These are phyloP conservation scores for Gymnoscopelus braueri DNA, from an alignment of 2,797 vertebrate species.

Conservation along the genomic window DNA sequence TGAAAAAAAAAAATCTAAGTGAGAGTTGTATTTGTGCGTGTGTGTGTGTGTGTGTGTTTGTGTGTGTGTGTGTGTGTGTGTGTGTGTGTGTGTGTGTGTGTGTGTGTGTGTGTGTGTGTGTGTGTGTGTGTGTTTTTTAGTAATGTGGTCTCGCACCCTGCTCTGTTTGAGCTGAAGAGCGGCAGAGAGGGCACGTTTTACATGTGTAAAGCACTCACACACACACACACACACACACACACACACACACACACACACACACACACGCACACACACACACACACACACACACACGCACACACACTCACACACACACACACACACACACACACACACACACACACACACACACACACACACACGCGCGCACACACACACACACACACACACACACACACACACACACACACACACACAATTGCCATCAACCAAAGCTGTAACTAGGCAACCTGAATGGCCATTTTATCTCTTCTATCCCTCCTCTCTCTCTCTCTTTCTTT, in stretches of 20 bases:
- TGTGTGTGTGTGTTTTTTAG: conserved; percentile 32
- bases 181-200: conserved; percentile 36
- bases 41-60: conserved; percentile 25
- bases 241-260: conserved; percentile 23
- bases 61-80: conserved; percentile 23
- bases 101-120: conserved; percentile 13
- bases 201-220: conserved; percentile 5
- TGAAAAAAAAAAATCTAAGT: conserved; percentile 49
- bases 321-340: conserved; percentile 18
- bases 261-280: conserved; percentile 28
- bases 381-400: conserved; percentile 28
- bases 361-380: conserved; percentile 28
- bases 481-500: background rate
- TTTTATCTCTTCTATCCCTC: conserved; percentile 59
- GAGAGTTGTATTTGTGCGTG: background rate
- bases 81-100: conserved; percentile 1
- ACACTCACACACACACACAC: conserved; percentile 19
- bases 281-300: conserved; percentile 36
- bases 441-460: conserved; percentile 74
- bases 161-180: conserved; percentile 18
- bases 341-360: conserved; percentile 23
- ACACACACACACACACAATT: conserved; percentile 20
- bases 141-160: conserved; percentile 38
- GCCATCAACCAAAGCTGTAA: conserved; percentile 62
- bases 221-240: conserved; percentile 18